These are phyloP conservation scores for Sternarchorhynchus goeldii DNA, from an alignment of 2,797 vertebrate species.

Conservation along the genomic window DNA sequence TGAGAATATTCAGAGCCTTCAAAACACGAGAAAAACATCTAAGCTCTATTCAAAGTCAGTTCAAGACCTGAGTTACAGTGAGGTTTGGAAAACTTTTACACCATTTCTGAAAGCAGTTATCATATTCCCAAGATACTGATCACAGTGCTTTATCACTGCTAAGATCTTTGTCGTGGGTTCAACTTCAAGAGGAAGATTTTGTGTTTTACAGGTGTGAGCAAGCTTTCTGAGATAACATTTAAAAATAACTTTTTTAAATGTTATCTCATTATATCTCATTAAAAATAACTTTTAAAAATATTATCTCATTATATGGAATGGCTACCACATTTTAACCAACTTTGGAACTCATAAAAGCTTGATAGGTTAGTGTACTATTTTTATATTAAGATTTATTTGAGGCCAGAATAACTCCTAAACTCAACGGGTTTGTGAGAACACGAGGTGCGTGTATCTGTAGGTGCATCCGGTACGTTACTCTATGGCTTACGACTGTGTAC, in stretches of 20 bases:
- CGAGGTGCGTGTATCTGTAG: no score
- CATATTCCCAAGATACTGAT: neutral
- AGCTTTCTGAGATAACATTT: neutral
- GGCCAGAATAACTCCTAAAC: no score
- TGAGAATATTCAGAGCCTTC: neutral
- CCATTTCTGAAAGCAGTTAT: neutral
- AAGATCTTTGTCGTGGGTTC: slow-evolving; percentile 3
- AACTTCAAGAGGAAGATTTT: neutral
- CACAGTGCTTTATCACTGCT: neutral
- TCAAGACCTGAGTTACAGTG: neutral
- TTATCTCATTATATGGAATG: neutral
- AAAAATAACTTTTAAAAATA: neutral
- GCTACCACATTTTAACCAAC: no score
- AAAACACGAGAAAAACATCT: neutral
- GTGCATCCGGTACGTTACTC: no score
- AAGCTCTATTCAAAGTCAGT: neutral
- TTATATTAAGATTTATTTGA: no score
- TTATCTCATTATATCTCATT: no score
- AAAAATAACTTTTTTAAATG: neutral
- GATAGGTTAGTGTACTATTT: neutral
- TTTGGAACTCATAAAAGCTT: neutral
- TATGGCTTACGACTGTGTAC: no score
- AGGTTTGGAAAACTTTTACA: neutral
- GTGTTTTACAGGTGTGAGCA: neutral
- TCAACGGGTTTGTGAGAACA: no score